Evolutionary conservation across 2,888 invertebrate species (phyloP).

Genomic region (Caenorhabditis macrosperma): DNA sequence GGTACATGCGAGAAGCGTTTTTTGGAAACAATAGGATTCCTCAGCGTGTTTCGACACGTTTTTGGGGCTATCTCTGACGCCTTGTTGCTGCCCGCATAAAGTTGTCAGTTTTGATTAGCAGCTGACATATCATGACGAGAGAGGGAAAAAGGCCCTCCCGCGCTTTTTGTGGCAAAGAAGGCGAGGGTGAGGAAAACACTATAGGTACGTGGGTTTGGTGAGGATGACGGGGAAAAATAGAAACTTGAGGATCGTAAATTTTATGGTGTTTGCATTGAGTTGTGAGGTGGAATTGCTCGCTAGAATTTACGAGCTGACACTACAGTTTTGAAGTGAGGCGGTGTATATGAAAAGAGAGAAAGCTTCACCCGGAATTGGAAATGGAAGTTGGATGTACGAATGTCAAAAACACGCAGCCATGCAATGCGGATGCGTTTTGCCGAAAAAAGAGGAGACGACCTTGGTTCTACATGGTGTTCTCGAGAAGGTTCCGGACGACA

Average conservation of each 20-base stretch:
- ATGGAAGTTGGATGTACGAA: background rate
- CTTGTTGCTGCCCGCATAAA: conserved; percentile 29
- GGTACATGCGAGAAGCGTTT: background rate
- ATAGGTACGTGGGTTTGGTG: too few relatives aligned
- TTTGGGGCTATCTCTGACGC: conserved; percentile 25
- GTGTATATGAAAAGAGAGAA: background rate
- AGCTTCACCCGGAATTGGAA: background rate
- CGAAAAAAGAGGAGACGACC: conserved; percentile 36
- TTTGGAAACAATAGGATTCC: conserved; percentile 47
- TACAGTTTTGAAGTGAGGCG: background rate
- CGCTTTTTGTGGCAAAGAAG: conserved; percentile 7
- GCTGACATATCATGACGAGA: conserved; percentile 56
- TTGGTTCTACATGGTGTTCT: conserved; percentile 37
- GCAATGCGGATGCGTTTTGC: conserved; percentile 23
- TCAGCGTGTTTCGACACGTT: conserved; percentile 46
- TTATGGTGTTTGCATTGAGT: conserved; percentile 29
- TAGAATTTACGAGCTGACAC: background rate
- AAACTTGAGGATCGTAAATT: conserved; percentile 19
- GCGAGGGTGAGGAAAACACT: background rate
- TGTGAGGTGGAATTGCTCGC: conserved; percentile 1
- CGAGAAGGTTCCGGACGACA: conserved; percentile 11
- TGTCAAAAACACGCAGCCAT: conserved; percentile 45
- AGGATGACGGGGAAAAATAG: background rate
- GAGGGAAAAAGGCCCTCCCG: conserved; percentile 31
- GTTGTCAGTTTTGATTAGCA: conserved; percentile 57